Evolutionary conservation across 2,113 vertebrate species (phyloP).

Genomic region (Eulemur macaco): DNA sequence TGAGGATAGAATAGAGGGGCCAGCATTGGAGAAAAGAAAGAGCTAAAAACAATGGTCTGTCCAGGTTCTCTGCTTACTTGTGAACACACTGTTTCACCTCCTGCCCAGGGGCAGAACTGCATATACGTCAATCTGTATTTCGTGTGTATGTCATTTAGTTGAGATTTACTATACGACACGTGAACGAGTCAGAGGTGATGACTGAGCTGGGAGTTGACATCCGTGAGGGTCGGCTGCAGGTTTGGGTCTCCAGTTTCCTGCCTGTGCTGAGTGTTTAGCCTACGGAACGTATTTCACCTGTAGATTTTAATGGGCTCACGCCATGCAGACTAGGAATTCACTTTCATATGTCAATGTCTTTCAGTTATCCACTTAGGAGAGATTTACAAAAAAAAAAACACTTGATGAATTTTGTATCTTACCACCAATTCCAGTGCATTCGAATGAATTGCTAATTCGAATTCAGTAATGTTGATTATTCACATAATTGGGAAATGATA

Average conservation of each 20-base stretch:
- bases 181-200: neutral
- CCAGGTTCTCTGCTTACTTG: slow-evolving; percentile 4
- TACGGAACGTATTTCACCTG: neutral
- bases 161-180: neutral
- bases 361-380: neutral
- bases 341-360: neutral
- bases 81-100: neutral
- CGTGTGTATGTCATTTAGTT: neutral
- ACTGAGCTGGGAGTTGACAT: neutral
- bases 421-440: neutral
- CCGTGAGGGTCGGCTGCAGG: neutral
- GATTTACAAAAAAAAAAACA: neutral
- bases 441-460: neutral
- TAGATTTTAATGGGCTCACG: slow-evolving; percentile 2
- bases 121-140: neutral
- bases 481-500: neutral
- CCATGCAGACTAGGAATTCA: neutral
- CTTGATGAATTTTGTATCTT: neutral
- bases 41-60: neutral
- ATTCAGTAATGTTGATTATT: slow-evolving; percentile 10
- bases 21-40: neutral
- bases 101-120: neutral
- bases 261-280: neutral
- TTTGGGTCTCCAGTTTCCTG: neutral
- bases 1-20: neutral